phyloP scores from a whole-genome alignment of 1,140 invertebrate species.

The Sitodiplosis mosellana region DNA sequence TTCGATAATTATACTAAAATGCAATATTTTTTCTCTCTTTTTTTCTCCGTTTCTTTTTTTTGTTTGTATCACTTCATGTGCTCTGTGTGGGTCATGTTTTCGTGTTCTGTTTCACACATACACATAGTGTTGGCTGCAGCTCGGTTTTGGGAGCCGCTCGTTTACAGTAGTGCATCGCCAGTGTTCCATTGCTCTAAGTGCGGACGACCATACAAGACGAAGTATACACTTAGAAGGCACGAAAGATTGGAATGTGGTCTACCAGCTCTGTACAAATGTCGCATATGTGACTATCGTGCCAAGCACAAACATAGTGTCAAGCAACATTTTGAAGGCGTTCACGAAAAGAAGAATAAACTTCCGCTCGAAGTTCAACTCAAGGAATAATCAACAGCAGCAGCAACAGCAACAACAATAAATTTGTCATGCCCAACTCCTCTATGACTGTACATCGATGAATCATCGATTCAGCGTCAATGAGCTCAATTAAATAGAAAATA shows the following conservation, averaged over 20 bases:
- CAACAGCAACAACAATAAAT: not conserved
- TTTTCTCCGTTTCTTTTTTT: too few species aligned
- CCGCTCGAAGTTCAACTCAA: not conserved
- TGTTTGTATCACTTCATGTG: too few species aligned
- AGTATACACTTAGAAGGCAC: constrained; percentile 36
- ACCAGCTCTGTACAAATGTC: constrained; percentile 55
- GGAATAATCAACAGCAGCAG: not conserved
- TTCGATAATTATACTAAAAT: too few species aligned
- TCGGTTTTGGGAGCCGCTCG: too few species aligned
- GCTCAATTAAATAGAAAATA: not conserved
- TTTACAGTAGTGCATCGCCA: not conserved
- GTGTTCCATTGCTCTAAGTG: constrained; percentile 23
- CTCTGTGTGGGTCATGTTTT: too few species aligned
- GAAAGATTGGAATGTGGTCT: constrained; percentile 67
- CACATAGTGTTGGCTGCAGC: too few species aligned
- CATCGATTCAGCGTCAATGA: not conserved
- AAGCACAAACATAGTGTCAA: constrained; percentile 36
- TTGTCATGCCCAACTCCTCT: not conserved
- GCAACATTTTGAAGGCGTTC: not conserved
- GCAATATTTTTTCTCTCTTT: too few species aligned
- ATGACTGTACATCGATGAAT: not conserved
- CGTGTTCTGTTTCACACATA: too few species aligned
- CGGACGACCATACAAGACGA: constrained; percentile 25
- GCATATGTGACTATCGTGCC: constrained; percentile 50
- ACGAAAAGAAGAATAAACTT: not conserved